These are phyloP conservation scores for Stichodactyla helianthus DNA, from an alignment of 64 coral and sea anemone species.

Conservation along the genomic window DNA sequence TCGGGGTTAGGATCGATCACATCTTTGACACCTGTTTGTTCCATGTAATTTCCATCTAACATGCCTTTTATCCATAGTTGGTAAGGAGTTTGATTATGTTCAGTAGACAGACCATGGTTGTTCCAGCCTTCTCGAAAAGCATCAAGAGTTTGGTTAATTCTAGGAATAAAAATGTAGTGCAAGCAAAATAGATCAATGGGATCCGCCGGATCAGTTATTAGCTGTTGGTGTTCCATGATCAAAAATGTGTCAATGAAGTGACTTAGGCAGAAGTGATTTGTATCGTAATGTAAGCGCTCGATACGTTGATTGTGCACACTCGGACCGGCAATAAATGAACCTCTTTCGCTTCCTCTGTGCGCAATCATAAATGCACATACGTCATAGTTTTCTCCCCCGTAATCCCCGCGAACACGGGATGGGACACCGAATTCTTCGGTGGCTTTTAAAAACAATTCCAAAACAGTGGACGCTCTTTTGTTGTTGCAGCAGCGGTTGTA, in stretches of 20 bases:
- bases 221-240: not conserved
- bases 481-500: constrained; percentile 42
- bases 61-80: not conserved
- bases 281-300: constrained; percentile 22
- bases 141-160: not conserved
- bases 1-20: not conserved
- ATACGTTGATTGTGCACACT: constrained; percentile 28
- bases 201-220: not conserved
- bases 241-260: not conserved
- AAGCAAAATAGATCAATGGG: not conserved
- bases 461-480: constrained; percentile 44
- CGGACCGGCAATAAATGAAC: constrained; percentile 35
- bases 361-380: constrained; percentile 54
- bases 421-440: constrained; percentile 35
- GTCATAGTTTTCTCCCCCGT: constrained; percentile 38
- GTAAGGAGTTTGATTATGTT: too few relatives aligned
- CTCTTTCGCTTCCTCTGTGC: constrained; percentile 15
- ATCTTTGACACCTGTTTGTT: not conserved
- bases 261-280: not conserved
- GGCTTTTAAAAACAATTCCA: constrained; percentile 25
- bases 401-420: constrained; percentile 20
- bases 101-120: too few relatives aligned
- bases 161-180: not conserved
- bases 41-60: not conserved
- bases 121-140: too few relatives aligned